Evolutionary conservation across 1,140 invertebrate species (phyloP).

Genomic region (Ooceraea biroi): DNA sequence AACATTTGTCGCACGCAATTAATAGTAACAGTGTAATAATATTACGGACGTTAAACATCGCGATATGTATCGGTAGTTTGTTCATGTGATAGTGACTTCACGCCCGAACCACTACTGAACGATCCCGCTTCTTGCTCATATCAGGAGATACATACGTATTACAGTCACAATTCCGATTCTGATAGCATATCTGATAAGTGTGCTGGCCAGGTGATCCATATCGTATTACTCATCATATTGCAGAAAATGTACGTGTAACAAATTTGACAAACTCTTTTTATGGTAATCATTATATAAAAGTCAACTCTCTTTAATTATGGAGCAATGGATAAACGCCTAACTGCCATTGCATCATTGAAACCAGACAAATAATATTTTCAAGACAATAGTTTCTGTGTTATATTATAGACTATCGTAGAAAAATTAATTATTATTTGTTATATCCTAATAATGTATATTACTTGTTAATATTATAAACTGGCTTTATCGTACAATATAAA

Average conservation of each 20-base stretch:
- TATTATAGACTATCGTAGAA: background rate
- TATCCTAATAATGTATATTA: slow-evolving; percentile 38
- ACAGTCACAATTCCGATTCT: slow-evolving; percentile 28
- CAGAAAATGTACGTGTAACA: background rate
- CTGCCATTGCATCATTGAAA: background rate
- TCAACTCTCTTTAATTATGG: background rate
- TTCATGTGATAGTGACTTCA: background rate
- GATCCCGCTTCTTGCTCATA: background rate
- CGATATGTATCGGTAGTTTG: background rate
- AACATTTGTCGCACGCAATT: slow-evolving; percentile 46
- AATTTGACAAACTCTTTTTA: slow-evolving; percentile 3
- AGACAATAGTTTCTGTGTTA: background rate
- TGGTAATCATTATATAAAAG: background rate
- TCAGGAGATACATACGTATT: background rate
- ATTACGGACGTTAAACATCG: slow-evolving; percentile 42
- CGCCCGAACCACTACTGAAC: background rate
- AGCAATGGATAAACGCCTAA: background rate
- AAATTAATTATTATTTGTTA: slow-evolving; percentile 9
- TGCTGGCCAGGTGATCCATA: slow-evolving; percentile 46
- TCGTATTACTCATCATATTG: slow-evolving; percentile 39
- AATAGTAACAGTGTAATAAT: slow-evolving; percentile 42
- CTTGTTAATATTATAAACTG: slow-evolving; percentile 20
- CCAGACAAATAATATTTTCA: background rate
- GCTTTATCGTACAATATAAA: slow-evolving; percentile 5
- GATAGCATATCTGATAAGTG: slow-evolving; percentile 78